A percentile compares a stretch with the other conserved stretches of the same genome.
phyloP scores from a whole-genome alignment of 1,140 invertebrate species.

The Sitobion miscanthi region DNA sequence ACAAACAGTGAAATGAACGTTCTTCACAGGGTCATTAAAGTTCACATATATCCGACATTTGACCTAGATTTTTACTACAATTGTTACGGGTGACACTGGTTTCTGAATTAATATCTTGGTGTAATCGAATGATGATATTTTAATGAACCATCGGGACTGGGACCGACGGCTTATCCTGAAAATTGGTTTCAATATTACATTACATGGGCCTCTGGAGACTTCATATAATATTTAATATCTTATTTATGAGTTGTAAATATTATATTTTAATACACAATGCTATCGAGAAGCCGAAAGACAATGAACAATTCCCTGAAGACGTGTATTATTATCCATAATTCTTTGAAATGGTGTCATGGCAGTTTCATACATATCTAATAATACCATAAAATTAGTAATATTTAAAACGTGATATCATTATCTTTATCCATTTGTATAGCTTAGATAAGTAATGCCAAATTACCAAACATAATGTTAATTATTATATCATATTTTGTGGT shows the following conservation, averaged over 20 bases:
- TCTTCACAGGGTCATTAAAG: constrained; percentile 4
- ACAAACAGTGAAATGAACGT: not conserved
- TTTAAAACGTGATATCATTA: not conserved
- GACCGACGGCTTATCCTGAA: not conserved
- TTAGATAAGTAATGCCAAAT: not conserved
- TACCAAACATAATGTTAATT: not conserved
- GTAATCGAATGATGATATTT: constrained; percentile 38
- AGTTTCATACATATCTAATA: constrained; percentile 5
- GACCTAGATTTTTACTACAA: constrained; percentile 27
- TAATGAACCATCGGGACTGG: not conserved
- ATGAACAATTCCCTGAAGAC: constrained; percentile 10
- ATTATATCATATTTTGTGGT: not conserved
- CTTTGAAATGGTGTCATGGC: not conserved
- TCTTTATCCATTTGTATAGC: not conserved
- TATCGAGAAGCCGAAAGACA: not conserved
- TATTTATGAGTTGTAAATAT: constrained; percentile 27
- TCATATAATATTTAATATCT: not conserved
- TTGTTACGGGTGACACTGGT: constrained; percentile 31
- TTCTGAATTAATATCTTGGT: constrained; percentile 13
- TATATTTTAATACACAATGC: not conserved
- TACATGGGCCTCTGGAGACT: not conserved
- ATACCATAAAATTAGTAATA: not conserved
- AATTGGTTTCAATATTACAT: constrained; percentile 32
- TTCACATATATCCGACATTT: constrained; percentile 3
- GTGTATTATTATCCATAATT: not conserved